Percentiles rank a stretch among this genome's conserved stretches.
Evolutionary conservation across 2,113 vertebrate genomes (phyloP).

Genomic region (Falco punctatus): DNA sequence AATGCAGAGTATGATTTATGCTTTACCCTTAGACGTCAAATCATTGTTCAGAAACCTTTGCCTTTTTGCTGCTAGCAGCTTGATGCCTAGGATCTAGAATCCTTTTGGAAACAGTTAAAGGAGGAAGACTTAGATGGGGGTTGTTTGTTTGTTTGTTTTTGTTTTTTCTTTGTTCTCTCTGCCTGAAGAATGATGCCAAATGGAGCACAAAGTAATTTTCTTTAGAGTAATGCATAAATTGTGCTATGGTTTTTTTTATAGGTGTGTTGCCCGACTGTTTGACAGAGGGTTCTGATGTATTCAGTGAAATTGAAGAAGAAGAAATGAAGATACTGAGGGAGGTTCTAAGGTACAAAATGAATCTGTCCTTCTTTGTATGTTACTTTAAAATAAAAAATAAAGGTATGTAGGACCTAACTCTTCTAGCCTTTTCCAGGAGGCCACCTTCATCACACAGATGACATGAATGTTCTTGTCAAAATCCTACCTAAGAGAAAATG

Average conservation of each 20-base stretch:
- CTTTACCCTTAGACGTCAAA: background rate
- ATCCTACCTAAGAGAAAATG: background rate
- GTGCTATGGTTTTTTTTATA: slow-evolving; percentile 20
- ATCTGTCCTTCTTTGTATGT: background rate
- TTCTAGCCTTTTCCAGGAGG: background rate
- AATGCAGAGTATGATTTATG: background rate
- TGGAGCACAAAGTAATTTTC: background rate
- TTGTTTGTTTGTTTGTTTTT: no score
- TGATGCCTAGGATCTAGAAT: background rate
- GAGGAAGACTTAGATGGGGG: background rate
- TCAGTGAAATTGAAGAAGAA: slow-evolving; percentile 91
- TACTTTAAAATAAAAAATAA: background rate
- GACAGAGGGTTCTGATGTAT: slow-evolving; percentile 89
- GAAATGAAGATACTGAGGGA: slow-evolving; percentile 95
- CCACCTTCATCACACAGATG: background rate
- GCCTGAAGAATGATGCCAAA: background rate
- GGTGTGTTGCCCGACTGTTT: slow-evolving; percentile 93
- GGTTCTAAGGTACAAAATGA: slow-evolving; percentile 85
- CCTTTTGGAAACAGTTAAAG: background rate
- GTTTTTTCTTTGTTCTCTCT: background rate
- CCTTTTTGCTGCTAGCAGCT: background rate
- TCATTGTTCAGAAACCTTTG: background rate
- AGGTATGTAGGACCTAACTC: background rate
- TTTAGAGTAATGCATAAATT: background rate
- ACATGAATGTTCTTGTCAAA: background rate